These are phyloP conservation scores for Saxidomus purpurata DNA, from an alignment of 1,140 invertebrate genomes.

Conservation along the genomic window DNA sequence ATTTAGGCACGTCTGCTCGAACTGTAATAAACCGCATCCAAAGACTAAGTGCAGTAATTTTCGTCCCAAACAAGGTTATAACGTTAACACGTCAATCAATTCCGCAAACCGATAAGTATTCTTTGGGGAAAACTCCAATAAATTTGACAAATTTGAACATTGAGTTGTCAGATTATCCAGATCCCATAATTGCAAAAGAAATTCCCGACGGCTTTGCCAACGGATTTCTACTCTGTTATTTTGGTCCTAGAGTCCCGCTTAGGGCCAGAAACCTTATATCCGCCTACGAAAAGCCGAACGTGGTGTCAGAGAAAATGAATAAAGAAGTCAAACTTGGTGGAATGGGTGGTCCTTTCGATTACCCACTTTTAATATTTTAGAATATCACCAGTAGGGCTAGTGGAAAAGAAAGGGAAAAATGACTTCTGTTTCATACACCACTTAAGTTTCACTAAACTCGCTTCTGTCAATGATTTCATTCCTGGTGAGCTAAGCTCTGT, in stretches of 20 bases:
- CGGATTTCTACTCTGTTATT: not conserved
- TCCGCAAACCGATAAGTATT: too few relatives aligned
- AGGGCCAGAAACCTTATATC: too few relatives aligned
- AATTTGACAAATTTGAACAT: too few relatives aligned
- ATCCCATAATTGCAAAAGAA: not conserved
- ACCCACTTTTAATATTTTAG: slow-evolving; percentile 1
- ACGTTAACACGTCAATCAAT: too few relatives aligned
- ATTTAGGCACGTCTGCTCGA: not conserved
- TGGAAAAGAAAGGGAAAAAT: slow-evolving; percentile 1
- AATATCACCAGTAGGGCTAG: slow-evolving; percentile 20
- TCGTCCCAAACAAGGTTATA: not conserved
- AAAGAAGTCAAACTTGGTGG: slow-evolving; percentile 32
- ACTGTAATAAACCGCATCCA: not conserved
- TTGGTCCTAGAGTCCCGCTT: not conserved
- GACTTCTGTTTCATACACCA: slow-evolving; percentile 54
- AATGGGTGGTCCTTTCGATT: slow-evolving; percentile 10
- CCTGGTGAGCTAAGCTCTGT: slow-evolving; percentile 59
- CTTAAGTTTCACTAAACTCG: slow-evolving; percentile 34
- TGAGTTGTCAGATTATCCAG: not conserved
- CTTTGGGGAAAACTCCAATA: too few relatives aligned
- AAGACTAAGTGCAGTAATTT: not conserved
- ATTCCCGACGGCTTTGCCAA: not conserved
- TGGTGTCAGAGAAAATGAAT: slow-evolving; percentile 1
- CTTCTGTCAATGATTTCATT: slow-evolving; percentile 64
- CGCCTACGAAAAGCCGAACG: too few relatives aligned